These are phyloP conservation scores for Cygnus buccinator DNA, from an alignment of 2,113 vertebrate genomes.

Conservation along the genomic window DNA sequence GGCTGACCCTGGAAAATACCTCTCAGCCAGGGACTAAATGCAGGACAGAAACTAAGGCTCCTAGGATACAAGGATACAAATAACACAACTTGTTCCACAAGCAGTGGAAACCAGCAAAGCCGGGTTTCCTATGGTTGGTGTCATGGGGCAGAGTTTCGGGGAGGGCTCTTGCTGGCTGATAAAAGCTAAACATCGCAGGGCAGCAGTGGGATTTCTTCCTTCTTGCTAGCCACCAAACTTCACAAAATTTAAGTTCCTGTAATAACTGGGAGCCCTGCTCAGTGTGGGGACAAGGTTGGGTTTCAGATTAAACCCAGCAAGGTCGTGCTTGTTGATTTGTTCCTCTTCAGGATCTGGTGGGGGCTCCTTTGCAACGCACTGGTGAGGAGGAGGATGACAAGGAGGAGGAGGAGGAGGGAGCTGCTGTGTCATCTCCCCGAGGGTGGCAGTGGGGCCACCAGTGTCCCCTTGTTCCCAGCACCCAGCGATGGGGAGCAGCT, in stretches of 20 bases:
- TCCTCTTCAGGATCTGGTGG: not conserved
- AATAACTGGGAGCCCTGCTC: not conserved
- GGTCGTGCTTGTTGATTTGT: not conserved
- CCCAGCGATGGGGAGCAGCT: not conserved
- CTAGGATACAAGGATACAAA: constrained; percentile 65
- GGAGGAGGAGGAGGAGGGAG: not conserved
- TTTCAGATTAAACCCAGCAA: not conserved
- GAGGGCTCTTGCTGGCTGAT: not conserved
- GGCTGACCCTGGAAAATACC: constrained; percentile 56
- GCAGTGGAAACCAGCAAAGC: not conserved
- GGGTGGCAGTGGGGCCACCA: not conserved
- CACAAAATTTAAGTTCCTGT: not conserved
- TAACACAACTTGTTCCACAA: constrained; percentile 29
- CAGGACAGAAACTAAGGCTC: constrained; percentile 38
- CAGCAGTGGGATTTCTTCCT: not conserved
- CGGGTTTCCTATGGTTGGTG: not conserved
- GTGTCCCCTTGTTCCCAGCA: not conserved
- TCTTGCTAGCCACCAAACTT: not conserved
- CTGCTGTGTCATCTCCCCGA: not conserved
- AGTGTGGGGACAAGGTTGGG: not conserved
- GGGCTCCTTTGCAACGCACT: not conserved
- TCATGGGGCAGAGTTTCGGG: not conserved
- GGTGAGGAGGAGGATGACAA: not conserved
- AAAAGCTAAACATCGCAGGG: not conserved
- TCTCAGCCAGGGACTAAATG: not conserved